Conservation (phyloP, 1,140 invertebrate species). For the Centruroides vittatus region DNA sequence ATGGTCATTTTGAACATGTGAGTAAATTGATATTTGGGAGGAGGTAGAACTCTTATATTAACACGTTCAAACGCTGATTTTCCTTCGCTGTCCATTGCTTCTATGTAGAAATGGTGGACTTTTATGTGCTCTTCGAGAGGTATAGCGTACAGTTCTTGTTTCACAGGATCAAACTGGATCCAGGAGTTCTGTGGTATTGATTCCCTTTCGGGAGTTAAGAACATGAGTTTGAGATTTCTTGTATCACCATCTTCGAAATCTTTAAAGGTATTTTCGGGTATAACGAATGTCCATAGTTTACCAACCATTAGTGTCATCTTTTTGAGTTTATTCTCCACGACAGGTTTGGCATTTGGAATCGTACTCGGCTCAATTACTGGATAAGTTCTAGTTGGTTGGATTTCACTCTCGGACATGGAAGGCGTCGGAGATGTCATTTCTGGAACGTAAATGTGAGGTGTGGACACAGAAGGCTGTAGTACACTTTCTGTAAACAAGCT, state of each 20-base stretch:
- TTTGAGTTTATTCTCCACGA: constrained; percentile 51
- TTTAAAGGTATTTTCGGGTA: constrained; percentile 62
- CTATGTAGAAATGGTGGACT: constrained; percentile 57
- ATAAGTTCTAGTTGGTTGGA: not conserved
- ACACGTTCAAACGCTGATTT: constrained; percentile 49
- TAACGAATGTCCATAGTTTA: constrained; percentile 49
- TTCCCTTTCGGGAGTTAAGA: constrained; percentile 41
- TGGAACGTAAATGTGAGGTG: constrained; percentile 6
- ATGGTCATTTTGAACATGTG: constrained; percentile 61
- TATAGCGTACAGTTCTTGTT: constrained; percentile 58
- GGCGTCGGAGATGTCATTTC: not conserved
- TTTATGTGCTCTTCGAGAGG: constrained; percentile 71
- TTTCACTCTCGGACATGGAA: not conserved
- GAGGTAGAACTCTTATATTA: constrained; percentile 58
- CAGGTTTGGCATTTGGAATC: constrained; percentile 38
- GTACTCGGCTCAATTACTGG: not conserved
- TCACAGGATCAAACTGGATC: constrained; percentile 65
- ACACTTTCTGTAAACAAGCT: constrained; percentile 12
- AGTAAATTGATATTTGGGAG: constrained; percentile 53
- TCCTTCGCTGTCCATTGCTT: constrained; percentile 60
- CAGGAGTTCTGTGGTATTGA: constrained; percentile 53
- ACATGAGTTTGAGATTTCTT: constrained; percentile 49
- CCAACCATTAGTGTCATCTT: constrained; percentile 61
- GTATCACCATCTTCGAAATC: constrained; percentile 74
- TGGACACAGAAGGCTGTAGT: constrained; percentile 1